Conservation (phyloP, 2,888 invertebrate species). For the Pristionchus fissidentatus region DNA sequence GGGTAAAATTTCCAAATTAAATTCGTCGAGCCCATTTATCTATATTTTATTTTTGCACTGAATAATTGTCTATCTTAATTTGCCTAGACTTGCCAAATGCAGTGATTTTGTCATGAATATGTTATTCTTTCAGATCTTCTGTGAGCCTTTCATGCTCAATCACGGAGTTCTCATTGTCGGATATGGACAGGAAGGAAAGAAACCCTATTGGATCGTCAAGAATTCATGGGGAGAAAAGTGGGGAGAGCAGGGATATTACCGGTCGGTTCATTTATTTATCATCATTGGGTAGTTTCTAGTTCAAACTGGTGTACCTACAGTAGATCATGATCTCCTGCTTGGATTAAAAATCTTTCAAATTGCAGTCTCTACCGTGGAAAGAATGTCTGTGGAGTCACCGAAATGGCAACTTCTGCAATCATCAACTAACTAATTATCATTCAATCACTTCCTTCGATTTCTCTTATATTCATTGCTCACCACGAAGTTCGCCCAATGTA, state of each 20-base stretch:
- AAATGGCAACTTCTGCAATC: constrained; percentile 84
- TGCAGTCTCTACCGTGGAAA: constrained; percentile 89
- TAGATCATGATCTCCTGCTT: neutral
- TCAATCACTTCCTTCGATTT: neutral
- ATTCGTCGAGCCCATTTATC: too few species aligned
- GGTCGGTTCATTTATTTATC: constrained; percentile 45
- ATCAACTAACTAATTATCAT: constrained; percentile 48
- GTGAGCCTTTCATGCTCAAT: constrained; percentile 68
- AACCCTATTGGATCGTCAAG: constrained; percentile 75
- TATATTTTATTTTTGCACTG: neutral
- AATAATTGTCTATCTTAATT: neutral
- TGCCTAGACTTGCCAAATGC: constrained; percentile 34
- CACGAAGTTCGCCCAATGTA: neutral
- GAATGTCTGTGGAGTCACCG: constrained; percentile 93
- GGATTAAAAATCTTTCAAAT: neutral
- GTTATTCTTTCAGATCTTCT: constrained; percentile 58
- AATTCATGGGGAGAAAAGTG: constrained; percentile 73
- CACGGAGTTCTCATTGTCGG: constrained; percentile 75
- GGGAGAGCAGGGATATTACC: constrained; percentile 75
- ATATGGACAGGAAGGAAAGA: constrained; percentile 63
- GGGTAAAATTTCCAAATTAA: too few species aligned
- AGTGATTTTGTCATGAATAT: too few species aligned
- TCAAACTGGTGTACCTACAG: neutral
- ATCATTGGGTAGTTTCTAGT: neutral
- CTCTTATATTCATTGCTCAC: neutral